Evolutionary conservation across 2,888 invertebrate species (phyloP), one percentile per base, ranked within the genome.

Genomic region (Cosmia pyralina): DNA sequence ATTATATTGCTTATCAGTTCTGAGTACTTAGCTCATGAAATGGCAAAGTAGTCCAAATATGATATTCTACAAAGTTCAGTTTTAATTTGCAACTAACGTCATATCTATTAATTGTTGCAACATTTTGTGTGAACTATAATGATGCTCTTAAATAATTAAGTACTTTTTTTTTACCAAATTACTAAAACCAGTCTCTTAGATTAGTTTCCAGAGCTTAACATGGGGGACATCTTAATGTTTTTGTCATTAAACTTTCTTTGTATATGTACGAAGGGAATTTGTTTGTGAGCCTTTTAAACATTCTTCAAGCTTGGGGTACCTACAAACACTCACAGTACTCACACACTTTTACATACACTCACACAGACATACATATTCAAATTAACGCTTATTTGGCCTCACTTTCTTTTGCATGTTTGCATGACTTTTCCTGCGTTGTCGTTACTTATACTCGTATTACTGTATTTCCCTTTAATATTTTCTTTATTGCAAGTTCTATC

Each of bases 91-190:
- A 19, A 77, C 19, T 59, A 13, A 48, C 81, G 81, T 84, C 73
- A 77, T 77, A 66, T 38, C 73, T 81, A 74, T 81, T 71, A 69
- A 44, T 52, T 52, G 34, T 59, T 70, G 66, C 81, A 81, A 74
- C 65, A 64, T 71, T 71, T 64, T 74, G 81, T 72, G 58, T 75
- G 75, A 55, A 66, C 8, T 53, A 53, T 66, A 65, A 69, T 75
- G 44, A 50, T 67, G 50, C 41, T 58, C 52, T 46, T 67, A 66
- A 72, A 71, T 64, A 76, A 15, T 41, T 62, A 63, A 8, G 6
- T 8, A 41, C 41, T 41, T 41, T 62, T 34, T 58, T 52, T 15
- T 48, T 34, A 38, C 46, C 46, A 68, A 76, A 53, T 68, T 58
- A 79, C 74, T 79, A 79, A 73, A 70, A 62, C 46, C 48, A 19